Evolutionary conservation across 2,113 vertebrate genomes (phyloP).

Genomic region (Callithrix jacchus): DNA sequence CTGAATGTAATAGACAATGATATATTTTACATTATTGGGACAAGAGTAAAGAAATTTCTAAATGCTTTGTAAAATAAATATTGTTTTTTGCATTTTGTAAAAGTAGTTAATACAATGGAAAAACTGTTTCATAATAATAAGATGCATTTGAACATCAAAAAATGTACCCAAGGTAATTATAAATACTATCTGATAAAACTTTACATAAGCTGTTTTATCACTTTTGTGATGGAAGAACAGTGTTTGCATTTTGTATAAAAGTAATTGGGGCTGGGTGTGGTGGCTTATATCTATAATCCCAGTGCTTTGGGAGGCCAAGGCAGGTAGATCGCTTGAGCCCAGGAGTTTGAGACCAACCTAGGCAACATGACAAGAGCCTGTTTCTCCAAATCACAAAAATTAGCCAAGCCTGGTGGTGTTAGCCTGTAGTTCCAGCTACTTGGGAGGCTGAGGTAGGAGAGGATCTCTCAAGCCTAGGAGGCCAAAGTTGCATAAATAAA

Average conservation of each 20-base stretch:
- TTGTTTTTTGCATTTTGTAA: background rate
- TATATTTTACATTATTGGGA: constrained; percentile 53
- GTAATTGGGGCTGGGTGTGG: background rate
- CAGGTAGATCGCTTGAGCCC: too few relatives aligned
- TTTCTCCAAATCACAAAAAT: too few relatives aligned
- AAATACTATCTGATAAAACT: background rate
- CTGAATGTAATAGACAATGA: constrained; percentile 23
- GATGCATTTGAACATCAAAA: background rate
- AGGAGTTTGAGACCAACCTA: too few relatives aligned
- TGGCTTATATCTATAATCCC: too few relatives aligned
- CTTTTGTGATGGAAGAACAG: background rate
- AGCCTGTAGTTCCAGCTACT: background rate
- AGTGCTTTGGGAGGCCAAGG: too few relatives aligned
- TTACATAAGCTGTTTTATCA: constrained; percentile 22
- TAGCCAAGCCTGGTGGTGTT: too few relatives aligned
- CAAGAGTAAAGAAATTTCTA: constrained; percentile 56
- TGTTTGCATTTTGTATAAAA: background rate
- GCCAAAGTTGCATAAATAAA: background rate
- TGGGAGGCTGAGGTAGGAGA: background rate
- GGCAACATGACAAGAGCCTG: too few relatives aligned
- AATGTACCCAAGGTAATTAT: background rate
- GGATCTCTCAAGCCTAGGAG: background rate
- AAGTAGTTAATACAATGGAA: background rate
- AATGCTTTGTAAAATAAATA: constrained; percentile 16
- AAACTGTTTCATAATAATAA: constrained; percentile 4